A percentile compares a stretch with the other conserved stretches of the same genome.
Evolutionary conservation across 2,113 vertebrate species (phyloP).

Genomic region (Promerops cafer): DNA sequence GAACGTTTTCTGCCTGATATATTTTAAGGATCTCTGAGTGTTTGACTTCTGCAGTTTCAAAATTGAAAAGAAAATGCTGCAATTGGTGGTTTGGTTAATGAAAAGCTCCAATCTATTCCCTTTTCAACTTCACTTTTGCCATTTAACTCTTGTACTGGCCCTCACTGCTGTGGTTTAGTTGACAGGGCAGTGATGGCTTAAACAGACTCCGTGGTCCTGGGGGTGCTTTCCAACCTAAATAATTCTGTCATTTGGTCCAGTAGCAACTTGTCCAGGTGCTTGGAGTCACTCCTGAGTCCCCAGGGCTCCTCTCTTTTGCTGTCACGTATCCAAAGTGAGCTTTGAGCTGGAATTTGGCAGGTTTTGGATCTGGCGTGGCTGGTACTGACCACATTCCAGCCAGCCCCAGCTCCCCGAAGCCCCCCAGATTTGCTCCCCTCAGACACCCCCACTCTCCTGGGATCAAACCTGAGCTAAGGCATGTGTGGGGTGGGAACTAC

Average conservation of each 20-base stretch:
- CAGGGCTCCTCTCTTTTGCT: rapidly evolving
- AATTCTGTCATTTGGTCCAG: not conserved
- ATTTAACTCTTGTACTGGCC: not conserved
- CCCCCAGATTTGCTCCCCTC: not conserved
- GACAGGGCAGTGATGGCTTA: not conserved
- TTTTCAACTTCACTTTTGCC: not conserved
- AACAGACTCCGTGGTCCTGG: not conserved
- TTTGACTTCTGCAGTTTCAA: not conserved
- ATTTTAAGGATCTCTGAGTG: not conserved
- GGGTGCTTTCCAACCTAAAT: not conserved
- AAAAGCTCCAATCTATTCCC: not conserved
- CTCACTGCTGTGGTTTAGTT: not conserved
- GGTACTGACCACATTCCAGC: not conserved
- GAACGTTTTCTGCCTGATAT: rapidly evolving
- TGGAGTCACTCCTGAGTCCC: not conserved
- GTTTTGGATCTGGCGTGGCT: not conserved
- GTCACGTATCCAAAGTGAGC: rapidly evolving
- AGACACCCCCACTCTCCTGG: rapidly evolving
- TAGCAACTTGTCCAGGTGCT: not conserved
- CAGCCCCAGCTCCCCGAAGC: not conserved
- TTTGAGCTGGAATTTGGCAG: not conserved
- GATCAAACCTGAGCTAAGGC: not conserved
- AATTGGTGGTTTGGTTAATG: not conserved
- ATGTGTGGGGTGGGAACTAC: rapidly evolving
- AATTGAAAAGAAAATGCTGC: not conserved